phyloP scores from a whole-genome alignment of 2,113 vertebrate genomes.

The Pelusios castaneus region DNA sequence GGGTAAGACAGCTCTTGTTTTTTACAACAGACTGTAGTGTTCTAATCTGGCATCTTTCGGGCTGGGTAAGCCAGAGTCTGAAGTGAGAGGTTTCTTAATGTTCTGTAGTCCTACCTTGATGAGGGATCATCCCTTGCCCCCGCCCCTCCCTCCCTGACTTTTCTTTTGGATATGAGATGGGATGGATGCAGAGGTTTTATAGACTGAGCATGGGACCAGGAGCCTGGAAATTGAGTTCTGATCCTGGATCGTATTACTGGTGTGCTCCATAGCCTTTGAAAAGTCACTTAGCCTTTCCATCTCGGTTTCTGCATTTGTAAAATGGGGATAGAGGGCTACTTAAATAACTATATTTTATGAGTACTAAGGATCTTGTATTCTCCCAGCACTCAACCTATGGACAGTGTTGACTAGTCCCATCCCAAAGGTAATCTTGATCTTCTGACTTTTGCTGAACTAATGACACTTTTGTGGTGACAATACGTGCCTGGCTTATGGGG shows the following conservation, averaged over 20 bases:
- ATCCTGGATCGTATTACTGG: conserved; percentile 21
- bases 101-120: not conserved
- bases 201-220: not conserved
- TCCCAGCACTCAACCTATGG: accelerated
- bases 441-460: not conserved
- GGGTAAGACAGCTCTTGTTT: accelerated
- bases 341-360: conserved; percentile 41
- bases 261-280: not conserved
- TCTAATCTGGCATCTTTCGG: not conserved
- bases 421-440: conserved; percentile 1
- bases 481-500: accelerated
- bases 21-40: no score
- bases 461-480: not conserved
- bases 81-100: not conserved
- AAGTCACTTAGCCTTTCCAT: conserved; percentile 39
- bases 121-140: not conserved
- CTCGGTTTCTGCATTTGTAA: conserved; percentile 29
- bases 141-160: no score
- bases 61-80: not conserved
- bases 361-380: conserved; percentile 7
- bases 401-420: not conserved
- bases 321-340: conserved; percentile 53
- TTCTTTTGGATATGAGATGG: not conserved
- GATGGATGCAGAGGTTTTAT: not conserved
- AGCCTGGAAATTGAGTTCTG: conserved; percentile 15